phyloP scores from a whole-genome alignment of 2,888 invertebrate genomes.

The Stenotaenia linearis region DNA sequence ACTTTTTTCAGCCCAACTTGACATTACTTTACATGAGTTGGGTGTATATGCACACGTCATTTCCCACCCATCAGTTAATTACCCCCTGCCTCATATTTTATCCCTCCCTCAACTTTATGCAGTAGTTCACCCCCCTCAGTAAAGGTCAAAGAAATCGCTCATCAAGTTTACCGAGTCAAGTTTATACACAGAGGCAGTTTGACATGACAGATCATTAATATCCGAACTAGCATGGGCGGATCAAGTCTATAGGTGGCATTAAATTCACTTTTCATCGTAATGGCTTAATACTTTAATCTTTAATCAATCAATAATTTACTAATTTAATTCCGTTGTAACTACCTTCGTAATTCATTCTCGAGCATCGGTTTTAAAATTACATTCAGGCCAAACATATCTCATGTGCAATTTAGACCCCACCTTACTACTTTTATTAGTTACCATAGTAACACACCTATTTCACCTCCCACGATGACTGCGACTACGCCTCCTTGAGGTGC shows the following conservation, averaged over 20 bases:
- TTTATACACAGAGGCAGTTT: constrained; percentile 23
- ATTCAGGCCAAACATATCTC: not conserved
- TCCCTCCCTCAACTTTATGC: constrained; percentile 23
- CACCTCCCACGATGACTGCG: constrained; percentile 8
- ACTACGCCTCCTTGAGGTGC: not conserved
- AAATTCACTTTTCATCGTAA: constrained; percentile 10
- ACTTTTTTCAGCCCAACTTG: not conserved
- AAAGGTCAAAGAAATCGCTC: constrained; percentile 21
- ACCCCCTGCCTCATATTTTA: constrained; percentile 26
- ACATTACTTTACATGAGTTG: not conserved
- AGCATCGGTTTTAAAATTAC: too few relatives aligned
- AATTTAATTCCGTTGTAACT: not conserved
- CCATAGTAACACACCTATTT: not conserved
- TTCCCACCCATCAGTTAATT: constrained; percentile 21
- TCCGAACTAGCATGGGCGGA: not conserved
- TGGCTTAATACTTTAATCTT: constrained; percentile 8
- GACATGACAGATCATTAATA: constrained; percentile 22
- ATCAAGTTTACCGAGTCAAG: constrained; percentile 17
- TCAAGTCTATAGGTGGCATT: constrained; percentile 3
- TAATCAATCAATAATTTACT: not conserved
- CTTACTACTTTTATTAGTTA: not conserved
- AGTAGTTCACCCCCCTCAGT: constrained; percentile 14
- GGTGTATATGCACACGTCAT: constrained; percentile 12
- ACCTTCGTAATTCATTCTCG: not conserved
- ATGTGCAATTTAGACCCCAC: not conserved